These are phyloP conservation scores for Philonicus albiceps DNA, from an alignment of 2,888 invertebrate species.

Conservation along the genomic window DNA sequence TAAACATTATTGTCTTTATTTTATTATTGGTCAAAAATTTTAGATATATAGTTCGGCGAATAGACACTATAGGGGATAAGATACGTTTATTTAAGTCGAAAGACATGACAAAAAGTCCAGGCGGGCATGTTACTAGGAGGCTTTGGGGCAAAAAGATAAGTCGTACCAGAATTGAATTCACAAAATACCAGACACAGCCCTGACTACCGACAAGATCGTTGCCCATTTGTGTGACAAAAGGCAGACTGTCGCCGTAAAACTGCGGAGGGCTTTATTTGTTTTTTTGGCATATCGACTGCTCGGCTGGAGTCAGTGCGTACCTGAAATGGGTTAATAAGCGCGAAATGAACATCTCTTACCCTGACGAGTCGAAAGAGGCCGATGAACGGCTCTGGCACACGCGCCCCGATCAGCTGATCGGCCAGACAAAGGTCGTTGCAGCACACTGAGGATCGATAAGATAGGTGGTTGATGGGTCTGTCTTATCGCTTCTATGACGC, in stretches of 20 bases:
- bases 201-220: neutral
- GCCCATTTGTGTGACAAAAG: neutral
- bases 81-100: neutral
- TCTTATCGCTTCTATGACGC: neutral
- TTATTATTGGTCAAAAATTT: no score
- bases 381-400: neutral
- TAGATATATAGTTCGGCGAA: neutral
- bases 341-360: neutral
- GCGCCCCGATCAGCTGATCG: constrained; percentile 2
- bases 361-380: neutral
- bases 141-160: neutral
- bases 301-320: neutral
- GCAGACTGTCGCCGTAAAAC: neutral
- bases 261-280: neutral
- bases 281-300: neutral
- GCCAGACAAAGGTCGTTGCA: neutral
- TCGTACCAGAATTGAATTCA: neutral
- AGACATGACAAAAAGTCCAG: neutral
- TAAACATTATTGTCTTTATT: no score
- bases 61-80: neutral
- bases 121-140: neutral
- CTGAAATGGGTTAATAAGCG: neutral
- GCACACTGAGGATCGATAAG: neutral
- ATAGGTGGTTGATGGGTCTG: neutral
- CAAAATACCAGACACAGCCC: neutral